phyloP scores from a whole-genome alignment of 1,140 invertebrate genomes.

The Oncopeltus fasciatus region DNA sequence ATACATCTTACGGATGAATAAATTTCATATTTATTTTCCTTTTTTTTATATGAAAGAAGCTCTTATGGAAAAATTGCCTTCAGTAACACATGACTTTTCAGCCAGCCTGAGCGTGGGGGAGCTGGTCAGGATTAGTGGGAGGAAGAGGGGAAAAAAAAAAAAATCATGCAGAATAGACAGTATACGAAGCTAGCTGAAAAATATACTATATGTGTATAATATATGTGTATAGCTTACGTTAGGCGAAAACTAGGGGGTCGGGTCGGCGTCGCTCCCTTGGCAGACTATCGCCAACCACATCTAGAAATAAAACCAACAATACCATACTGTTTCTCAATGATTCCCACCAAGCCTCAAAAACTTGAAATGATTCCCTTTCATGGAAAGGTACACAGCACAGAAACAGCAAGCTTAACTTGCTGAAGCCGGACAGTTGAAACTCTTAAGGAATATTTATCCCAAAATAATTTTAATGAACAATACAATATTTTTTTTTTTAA shows the following conservation, averaged over 20 bases:
- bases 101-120: no score
- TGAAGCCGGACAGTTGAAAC: neutral
- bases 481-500: neutral
- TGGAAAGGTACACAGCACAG: neutral
- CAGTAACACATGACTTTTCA: no score
- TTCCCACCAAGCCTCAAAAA: neutral
- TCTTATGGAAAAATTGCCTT: no score
- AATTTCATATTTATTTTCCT: no score
- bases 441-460: neutral
- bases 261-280: neutral
- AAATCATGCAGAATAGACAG: no score
- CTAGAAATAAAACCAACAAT: constrained; percentile 8
- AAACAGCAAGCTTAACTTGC: neutral
- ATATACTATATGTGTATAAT: no score
- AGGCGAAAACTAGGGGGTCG: neutral
- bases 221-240: neutral
- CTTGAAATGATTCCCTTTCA: neutral
- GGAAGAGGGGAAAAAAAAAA: no score
- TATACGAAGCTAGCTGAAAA: no score
- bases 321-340: neutral
- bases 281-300: constrained; percentile 19
- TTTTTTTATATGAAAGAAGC: no score
- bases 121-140: no score
- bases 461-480: neutral
- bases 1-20: no score